A percentile compares a stretch with the other conserved stretches of the same genome.
phyloP scores from a whole-genome alignment of 2,797 vertebrate genomes.

The Argya squamiceps region DNA sequence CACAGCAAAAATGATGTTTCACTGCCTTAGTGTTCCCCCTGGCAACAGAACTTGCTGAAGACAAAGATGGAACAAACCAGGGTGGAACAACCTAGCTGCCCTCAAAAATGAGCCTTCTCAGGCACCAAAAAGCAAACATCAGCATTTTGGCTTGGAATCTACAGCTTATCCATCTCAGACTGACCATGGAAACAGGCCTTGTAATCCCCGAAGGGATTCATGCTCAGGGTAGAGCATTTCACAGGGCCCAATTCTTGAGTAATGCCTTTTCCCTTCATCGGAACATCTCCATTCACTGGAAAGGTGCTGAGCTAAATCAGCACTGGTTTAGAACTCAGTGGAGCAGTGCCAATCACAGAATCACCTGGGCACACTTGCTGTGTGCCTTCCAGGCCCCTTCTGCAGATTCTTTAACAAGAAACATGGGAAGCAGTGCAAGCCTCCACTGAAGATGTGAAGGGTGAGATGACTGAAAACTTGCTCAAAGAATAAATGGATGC shows the following conservation, averaged over 20 bases:
- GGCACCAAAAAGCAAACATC: not conserved
- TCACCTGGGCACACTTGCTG: not conserved
- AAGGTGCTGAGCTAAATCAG: not conserved
- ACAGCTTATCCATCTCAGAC: not conserved
- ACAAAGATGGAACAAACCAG: not conserved
- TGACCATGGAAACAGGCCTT: not conserved
- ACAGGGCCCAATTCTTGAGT: rapidly evolving
- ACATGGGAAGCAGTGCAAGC: not conserved
- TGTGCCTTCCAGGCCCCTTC: not conserved
- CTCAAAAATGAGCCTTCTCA: not conserved
- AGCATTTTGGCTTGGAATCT: not conserved
- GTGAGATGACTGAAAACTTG: not conserved
- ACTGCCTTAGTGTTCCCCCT: slow-evolving; percentile 13
- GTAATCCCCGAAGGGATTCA: not conserved
- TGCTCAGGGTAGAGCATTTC: not conserved
- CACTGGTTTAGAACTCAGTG: rapidly evolving
- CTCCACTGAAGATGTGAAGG: not conserved
- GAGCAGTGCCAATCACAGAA: not conserved
- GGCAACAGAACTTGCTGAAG: slow-evolving; percentile 35
- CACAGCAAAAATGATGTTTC: slow-evolving; percentile 51
- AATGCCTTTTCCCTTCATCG: not conserved
- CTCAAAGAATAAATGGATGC: not conserved
- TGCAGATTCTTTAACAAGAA: not conserved
- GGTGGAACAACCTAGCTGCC: not conserved
- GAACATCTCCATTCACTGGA: not conserved